Evolutionary conservation across 2,113 vertebrate species (phyloP), one percentile per base, ranked within the genome.

Genomic region (Microtus montanus): DNA sequence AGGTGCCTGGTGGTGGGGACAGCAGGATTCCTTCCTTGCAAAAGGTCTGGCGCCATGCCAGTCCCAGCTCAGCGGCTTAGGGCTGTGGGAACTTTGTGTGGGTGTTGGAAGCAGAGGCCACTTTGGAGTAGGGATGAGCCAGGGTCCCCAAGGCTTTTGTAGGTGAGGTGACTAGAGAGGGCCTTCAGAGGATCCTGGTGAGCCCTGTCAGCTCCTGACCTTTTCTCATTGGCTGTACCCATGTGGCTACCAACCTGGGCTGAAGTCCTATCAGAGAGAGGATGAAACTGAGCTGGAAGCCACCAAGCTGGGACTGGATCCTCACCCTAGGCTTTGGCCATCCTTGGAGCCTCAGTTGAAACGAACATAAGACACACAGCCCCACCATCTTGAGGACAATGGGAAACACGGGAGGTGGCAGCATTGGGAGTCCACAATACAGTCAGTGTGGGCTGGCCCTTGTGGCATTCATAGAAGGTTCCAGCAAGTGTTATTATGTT

Each of bases 1-100:
- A 95, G 5, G 0, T 92, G 93, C 96, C 93, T 97, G 97, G 95
- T 63, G 6, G 6, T 90, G 28, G 75, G 70, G n/a, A 68, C 63
- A 44, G 49, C 30, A 3, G 24, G 13, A 5, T n/a, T 35, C 17
- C 74, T 74, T 33, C 90, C 74, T 71, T 44, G 20, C 22, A 49
- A 66, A 84, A 75, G 70, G 3, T 0, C 4, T 0, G 41, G 86
- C 74, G 49, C 83, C 0, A 5, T 10, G 92, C 88, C 94, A 93
- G 54, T 20, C 58, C 66, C 7, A 71, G n/a, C 63, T 52, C 87
- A 33, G 92, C 52, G 13, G 73, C 87, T 2, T 5, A 17, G 30
- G 75, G 22, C 71, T 54, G 2, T 22, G 83, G 49, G 61, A 58
- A 44, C 93, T 52, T 2, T 33, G 33, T 66, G 73, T 24, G 47